phyloP scores from a whole-genome alignment of 2,113 vertebrate genomes.

The Semnornis frantzii region DNA sequence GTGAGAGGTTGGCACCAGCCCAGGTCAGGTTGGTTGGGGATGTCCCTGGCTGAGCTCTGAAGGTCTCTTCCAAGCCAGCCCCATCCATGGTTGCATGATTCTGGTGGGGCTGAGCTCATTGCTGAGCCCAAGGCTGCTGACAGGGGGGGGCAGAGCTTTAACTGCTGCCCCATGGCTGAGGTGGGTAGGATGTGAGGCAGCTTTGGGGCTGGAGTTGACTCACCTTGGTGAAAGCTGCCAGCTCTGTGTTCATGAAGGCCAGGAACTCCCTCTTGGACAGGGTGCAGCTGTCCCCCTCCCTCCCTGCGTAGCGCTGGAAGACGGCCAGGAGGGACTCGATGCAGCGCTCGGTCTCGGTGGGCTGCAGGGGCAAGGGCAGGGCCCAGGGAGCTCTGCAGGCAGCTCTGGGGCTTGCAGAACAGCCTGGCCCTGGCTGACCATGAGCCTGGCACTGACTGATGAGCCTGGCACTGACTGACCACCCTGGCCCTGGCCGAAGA shows the following conservation, averaged over 20 bases:
- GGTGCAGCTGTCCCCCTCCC: not conserved
- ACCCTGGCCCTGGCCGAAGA: too few relatives aligned
- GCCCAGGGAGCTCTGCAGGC: accelerated
- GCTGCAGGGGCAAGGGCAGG: not conserved
- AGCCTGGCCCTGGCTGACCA: too few relatives aligned
- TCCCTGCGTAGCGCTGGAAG: conserved; percentile 75
- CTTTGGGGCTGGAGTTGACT: not conserved
- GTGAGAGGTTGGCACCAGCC: too few relatives aligned
- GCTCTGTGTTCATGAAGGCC: conserved; percentile 77
- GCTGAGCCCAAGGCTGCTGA: accelerated
- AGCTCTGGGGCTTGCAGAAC: not conserved
- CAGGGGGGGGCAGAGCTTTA: too few relatives aligned
- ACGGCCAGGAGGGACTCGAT: conserved; percentile 81
- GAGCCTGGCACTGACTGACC: too few relatives aligned
- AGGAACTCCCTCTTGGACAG: conserved; percentile 78
- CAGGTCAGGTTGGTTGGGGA: too few relatives aligned
- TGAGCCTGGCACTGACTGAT: too few relatives aligned
- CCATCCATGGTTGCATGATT: too few relatives aligned
- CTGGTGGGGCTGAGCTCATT: not conserved
- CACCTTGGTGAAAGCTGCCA: conserved; percentile 77
- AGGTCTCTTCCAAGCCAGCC: too few relatives aligned
- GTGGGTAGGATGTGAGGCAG: accelerated
- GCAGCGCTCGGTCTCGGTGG: conserved; percentile 78
- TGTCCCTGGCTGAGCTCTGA: too few relatives aligned
- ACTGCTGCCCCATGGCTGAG: accelerated